phyloP scores from a whole-genome alignment of 2,797 vertebrate genomes.

The Melanotaenia trifasciata region DNA sequence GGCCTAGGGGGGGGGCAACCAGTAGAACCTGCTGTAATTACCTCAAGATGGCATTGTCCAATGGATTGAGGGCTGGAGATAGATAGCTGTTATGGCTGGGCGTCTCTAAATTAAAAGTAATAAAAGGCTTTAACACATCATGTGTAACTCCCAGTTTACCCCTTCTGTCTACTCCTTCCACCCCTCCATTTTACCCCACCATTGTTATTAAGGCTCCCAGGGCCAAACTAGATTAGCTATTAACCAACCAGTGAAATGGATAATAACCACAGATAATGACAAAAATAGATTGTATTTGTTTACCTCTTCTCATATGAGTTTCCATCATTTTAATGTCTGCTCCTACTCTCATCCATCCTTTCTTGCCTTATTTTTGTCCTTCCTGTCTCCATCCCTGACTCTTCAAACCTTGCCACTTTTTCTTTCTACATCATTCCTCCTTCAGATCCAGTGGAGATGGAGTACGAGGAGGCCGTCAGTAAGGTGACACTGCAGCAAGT shows the following conservation, averaged over 20 bases:
- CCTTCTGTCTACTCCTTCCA: conserved; percentile 27
- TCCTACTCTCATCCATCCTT: conserved; percentile 8
- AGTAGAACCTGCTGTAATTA: conserved; percentile 77
- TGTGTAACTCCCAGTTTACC: conserved; percentile 41
- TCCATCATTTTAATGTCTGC: conserved; percentile 19
- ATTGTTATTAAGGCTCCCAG: conserved; percentile 41
- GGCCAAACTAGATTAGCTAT: conserved; percentile 62
- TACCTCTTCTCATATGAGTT: conserved; percentile 34
- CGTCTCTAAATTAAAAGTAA: conserved; percentile 71
- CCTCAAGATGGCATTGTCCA: conserved; percentile 57
- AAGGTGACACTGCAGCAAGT: conserved; percentile 95
- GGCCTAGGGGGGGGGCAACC: conserved; percentile 59
- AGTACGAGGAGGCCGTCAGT: conserved; percentile 98
- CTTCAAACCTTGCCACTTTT: neutral
- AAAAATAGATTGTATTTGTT: conserved; percentile 60
- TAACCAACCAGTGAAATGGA: conserved; percentile 63
- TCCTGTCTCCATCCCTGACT: conserved; percentile 7
- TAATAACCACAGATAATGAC: conserved; percentile 64
- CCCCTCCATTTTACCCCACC: conserved; percentile 54
- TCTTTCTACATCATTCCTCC: conserved; percentile 48
- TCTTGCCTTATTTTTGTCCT: conserved; percentile 18
- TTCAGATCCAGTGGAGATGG: conserved; percentile 92
- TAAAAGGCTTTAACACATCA: conserved; percentile 65
- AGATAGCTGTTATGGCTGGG: conserved; percentile 67
- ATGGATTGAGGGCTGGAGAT: conserved; percentile 54